Conservation (phyloP, 2,113 vertebrate species). For the Eublepharis macularius region DNA sequence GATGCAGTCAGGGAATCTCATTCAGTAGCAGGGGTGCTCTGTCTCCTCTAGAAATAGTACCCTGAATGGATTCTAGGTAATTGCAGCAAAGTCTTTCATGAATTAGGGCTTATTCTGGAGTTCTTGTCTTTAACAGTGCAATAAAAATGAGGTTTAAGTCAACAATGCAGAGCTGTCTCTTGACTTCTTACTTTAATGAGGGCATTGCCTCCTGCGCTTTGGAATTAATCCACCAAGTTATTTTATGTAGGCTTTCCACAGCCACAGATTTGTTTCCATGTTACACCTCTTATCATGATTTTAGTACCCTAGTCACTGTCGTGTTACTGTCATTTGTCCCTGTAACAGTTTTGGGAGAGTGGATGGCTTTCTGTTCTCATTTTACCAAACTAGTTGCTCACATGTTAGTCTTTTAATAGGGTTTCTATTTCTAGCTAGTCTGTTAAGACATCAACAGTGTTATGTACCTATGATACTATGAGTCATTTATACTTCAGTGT, state of each 20-base stretch:
- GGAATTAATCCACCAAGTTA: background rate
- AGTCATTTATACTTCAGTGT: conserved; percentile 23
- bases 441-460: background rate
- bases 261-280: background rate
- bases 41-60: background rate
- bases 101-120: background rate
- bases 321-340: conserved; percentile 15
- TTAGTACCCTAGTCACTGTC: conserved; percentile 16
- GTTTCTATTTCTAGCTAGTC: background rate
- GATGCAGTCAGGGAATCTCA: background rate
- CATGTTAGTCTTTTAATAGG: background rate
- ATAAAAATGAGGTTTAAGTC: background rate
- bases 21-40: too few species aligned
- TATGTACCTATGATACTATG: background rate
- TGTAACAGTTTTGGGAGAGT: conserved; percentile 21
- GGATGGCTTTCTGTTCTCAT: background rate
- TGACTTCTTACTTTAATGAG: background rate
- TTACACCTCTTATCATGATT: accelerated
- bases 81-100: background rate
- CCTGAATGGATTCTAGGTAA: background rate
- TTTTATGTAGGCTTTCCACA: conserved; percentile 4
- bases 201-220: background rate
- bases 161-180: conserved; percentile 9
- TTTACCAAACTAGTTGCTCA: background rate
- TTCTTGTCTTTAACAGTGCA: background rate